phyloP scores from a whole-genome alignment of 1,140 invertebrate species.

The Aphidius ervi region DNA sequence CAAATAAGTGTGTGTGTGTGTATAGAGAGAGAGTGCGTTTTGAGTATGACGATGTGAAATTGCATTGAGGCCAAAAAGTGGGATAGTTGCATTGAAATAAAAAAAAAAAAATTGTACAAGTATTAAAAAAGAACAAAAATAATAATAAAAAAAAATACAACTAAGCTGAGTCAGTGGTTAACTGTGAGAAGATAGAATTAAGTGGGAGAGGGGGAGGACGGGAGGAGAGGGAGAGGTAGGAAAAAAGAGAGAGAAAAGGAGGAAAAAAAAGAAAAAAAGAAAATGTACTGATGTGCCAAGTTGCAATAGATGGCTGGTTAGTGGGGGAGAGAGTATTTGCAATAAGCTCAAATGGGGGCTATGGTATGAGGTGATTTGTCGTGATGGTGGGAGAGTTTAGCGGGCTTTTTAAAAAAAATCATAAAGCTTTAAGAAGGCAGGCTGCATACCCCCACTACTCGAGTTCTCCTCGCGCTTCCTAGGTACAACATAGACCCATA shows the following conservation, averaged over 20 bases:
- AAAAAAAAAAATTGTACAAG: background rate
- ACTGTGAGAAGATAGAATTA: conserved; percentile 1
- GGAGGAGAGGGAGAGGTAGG: conserved; percentile 3
- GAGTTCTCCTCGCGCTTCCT: conserved; percentile 15
- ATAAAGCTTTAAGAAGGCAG: conserved; percentile 51
- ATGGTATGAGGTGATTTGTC: conserved; percentile 15
- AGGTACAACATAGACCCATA: conserved; percentile 17
- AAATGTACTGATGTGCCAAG: background rate
- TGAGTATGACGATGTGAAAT: background rate
- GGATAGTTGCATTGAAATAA: conserved; percentile 5
- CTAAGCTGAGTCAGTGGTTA: conserved; percentile 6
- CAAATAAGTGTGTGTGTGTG: too few species aligned
- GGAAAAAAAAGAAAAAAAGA: background rate
- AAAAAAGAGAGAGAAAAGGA: conserved; percentile 14
- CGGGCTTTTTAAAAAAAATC: conserved; percentile 50
- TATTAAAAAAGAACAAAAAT: background rate
- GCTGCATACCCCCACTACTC: conserved; percentile 44
- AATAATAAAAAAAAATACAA: conserved; percentile 5
- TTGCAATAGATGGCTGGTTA: conserved; percentile 1
- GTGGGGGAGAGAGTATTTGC: conserved; percentile 26
- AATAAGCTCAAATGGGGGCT: conserved; percentile 15
- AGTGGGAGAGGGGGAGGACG: conserved; percentile 15
- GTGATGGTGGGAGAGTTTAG: conserved; percentile 34
- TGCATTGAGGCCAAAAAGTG: conserved; percentile 15
- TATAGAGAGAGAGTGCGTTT: background rate